Percentiles rank a stretch among this genome's conserved stretches.
These are phyloP conservation scores for Nothoprocta pentlandii DNA, from an alignment of 2,113 vertebrate species.

Conservation along the genomic window DNA sequence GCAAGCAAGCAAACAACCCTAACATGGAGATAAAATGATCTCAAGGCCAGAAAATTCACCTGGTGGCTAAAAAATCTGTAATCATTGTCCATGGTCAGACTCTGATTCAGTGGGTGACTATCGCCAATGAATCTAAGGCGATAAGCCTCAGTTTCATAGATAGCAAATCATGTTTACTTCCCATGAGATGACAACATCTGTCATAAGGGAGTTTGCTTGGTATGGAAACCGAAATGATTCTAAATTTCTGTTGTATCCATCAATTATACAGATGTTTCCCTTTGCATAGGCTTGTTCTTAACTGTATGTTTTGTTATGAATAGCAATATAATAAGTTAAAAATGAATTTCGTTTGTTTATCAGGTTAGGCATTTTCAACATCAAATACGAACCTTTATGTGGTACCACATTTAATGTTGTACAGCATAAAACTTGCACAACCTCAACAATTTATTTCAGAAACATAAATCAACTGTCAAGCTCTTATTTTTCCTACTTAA, in stretches of 20 bases:
- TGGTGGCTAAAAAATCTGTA: not conserved
- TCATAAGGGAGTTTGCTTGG: not conserved
- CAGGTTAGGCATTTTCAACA: not conserved
- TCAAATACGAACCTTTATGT: not conserved
- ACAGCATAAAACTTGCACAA: not conserved
- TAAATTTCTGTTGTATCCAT: not conserved
- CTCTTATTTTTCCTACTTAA: not conserved
- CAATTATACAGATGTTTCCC: not conserved
- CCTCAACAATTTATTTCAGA: not conserved
- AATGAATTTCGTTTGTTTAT: not conserved
- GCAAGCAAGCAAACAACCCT: not conserved
- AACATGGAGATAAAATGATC: not conserved
- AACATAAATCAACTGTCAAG: not conserved
- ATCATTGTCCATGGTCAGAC: not conserved
- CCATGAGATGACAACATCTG: not conserved
- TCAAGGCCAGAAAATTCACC: not conserved
- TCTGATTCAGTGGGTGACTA: not conserved
- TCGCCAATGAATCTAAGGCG: accelerated
- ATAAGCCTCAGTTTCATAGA: not conserved
- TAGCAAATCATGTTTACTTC: not conserved
- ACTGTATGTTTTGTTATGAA: not conserved
- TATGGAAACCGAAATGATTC: not conserved
- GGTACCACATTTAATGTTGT: not conserved
- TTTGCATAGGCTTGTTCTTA: not conserved
- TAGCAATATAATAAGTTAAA: not conserved